Percentiles rank a stretch among this genome's conserved stretches.
phyloP scores from a whole-genome alignment of 2,888 invertebrate species.

The Mystacides longicornis region DNA sequence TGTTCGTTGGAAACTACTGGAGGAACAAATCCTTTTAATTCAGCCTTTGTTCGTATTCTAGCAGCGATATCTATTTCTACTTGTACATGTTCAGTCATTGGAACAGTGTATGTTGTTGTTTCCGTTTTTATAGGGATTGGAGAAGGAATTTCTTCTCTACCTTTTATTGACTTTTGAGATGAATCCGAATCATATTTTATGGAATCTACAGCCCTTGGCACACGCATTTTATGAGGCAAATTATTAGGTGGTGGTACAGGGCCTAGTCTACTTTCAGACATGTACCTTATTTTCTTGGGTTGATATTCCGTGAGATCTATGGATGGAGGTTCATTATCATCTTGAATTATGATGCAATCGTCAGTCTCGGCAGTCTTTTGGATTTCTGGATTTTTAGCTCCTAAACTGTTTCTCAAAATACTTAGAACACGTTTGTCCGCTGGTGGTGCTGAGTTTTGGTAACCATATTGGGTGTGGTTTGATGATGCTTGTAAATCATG shows the following conservation, averaged over 20 bases:
- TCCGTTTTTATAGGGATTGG: slow-evolving; percentile 30
- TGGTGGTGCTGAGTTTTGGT: slow-evolving; percentile 35
- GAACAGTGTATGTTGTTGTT: slow-evolving; percentile 1
- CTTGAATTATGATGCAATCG: slow-evolving; percentile 46
- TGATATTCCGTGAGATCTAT: slow-evolving; percentile 45
- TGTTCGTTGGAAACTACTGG: slow-evolving; percentile 16
- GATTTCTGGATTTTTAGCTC: slow-evolving; percentile 54
- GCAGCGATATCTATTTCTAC: slow-evolving; percentile 54
- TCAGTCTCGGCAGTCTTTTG: slow-evolving; percentile 44
- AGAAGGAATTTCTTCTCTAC: slow-evolving; percentile 21
- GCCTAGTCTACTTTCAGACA: slow-evolving; percentile 15
- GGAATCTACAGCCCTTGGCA: slow-evolving; percentile 63
- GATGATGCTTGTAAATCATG: slow-evolving; percentile 5
- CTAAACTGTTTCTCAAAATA: slow-evolving; percentile 63
- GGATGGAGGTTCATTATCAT: slow-evolving; percentile 36
- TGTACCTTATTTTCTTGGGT: slow-evolving; percentile 35
- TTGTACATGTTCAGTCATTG: slow-evolving; percentile 5
- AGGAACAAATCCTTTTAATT: slow-evolving; percentile 56
- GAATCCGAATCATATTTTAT: slow-evolving; percentile 48
- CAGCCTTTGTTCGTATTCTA: slow-evolving; percentile 79
- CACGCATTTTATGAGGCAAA: slow-evolving; percentile 50
- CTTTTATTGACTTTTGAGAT: slow-evolving; percentile 33
- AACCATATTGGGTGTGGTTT: not conserved
- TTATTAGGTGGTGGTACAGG: slow-evolving; percentile 10
- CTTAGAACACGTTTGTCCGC: slow-evolving; percentile 67